These are phyloP conservation scores for Beroe ovata DNA, from an alignment of 37 sponge, comb jelly and placozoan genomes.

Conservation along the genomic window DNA sequence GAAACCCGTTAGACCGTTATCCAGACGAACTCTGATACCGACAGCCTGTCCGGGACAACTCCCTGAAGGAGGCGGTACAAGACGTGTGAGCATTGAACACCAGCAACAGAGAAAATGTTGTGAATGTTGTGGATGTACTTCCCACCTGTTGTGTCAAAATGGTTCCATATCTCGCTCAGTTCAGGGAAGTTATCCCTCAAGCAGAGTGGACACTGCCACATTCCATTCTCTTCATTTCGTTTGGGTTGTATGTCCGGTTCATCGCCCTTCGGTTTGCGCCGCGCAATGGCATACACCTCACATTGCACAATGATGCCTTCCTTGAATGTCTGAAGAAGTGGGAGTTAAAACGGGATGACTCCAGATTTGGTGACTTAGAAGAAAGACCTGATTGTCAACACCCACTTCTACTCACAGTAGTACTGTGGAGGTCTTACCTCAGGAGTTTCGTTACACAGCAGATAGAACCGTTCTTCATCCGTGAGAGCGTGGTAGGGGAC, in stretches of 20 bases:
- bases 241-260: conserved; percentile 80
- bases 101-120: no score
- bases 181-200: conserved; percentile 78
- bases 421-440: conserved; percentile 15
- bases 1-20: conserved; percentile 92
- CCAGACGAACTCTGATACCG: conserved; percentile 82
- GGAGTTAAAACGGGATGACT: no score
- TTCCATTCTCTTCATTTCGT: conserved; percentile 73
- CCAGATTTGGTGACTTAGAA: no score
- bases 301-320: conserved; percentile 81
- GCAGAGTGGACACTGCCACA: conserved; percentile 95
- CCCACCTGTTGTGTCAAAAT: conserved; percentile 76
- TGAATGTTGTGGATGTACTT: no score
- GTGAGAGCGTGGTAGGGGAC: conserved; percentile 70
- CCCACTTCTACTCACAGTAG: no score
- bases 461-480: conserved; percentile 80
- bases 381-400: no score
- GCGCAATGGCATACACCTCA: conserved; percentile 83
- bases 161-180: conserved; percentile 90
- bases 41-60: conserved; percentile 94
- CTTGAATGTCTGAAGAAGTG: neutral
- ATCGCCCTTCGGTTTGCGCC: conserved; percentile 79
- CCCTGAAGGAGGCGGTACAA: no score
- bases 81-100: no score
- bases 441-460: conserved; percentile 76